Conservation (phyloP, 2,113 vertebrate genomes). For the Crotalus helleri region DNA sequence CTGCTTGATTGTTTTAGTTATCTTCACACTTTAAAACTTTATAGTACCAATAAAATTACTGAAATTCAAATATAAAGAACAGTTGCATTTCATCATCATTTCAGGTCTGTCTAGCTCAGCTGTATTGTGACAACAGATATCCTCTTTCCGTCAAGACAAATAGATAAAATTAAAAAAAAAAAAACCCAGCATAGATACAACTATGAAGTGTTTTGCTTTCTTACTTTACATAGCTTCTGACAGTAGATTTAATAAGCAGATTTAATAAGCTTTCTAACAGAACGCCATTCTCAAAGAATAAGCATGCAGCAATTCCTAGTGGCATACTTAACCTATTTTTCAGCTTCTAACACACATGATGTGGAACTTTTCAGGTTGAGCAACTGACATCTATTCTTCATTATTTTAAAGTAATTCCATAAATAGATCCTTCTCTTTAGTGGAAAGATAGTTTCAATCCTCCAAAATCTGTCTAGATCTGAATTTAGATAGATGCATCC, state of each 20-base stretch:
- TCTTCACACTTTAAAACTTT: constrained; percentile 1
- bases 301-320: background rate
- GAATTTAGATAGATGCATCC: background rate
- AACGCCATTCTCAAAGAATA: background rate
- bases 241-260: background rate
- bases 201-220: fast-evolving
- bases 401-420: background rate
- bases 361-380: background rate
- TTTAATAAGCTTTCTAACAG: background rate
- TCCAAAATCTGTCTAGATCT: background rate
- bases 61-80: constrained; percentile 13
- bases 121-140: fast-evolving
- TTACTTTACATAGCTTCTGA: background rate
- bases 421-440: background rate
- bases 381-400: background rate
- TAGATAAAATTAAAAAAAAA: background rate
- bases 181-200: background rate
- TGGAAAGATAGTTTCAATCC: background rate
- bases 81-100: background rate
- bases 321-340: background rate
- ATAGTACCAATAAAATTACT: background rate
- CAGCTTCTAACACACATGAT: background rate
- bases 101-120: constrained; percentile 37
- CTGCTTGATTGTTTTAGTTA: constrained; percentile 10
- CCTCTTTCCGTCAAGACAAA: constrained; percentile 9